phyloP scores from a whole-genome alignment of 1,140 invertebrate genomes.

The Gyrodactylus bullatarudis region DNA sequence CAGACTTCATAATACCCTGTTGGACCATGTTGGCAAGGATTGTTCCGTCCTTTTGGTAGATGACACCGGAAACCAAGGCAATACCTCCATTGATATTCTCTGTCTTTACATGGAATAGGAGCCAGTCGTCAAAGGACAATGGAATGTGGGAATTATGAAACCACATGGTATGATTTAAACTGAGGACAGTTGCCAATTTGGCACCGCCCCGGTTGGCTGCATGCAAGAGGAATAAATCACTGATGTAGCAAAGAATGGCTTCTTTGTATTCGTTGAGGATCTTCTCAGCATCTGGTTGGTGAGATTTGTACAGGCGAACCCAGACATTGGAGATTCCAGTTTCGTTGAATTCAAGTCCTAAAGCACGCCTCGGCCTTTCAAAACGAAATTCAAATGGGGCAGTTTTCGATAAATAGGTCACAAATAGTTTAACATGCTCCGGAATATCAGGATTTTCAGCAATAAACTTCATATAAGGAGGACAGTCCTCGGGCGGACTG shows the following conservation, averaged over 20 bases:
- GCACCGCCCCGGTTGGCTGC: not conserved
- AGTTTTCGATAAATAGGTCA: not conserved
- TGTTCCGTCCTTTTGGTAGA: not conserved
- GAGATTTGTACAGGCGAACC: not conserved
- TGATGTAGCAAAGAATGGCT: not conserved
- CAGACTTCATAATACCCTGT: not conserved
- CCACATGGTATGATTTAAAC: not conserved
- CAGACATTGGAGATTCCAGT: not conserved
- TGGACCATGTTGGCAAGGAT: not conserved
- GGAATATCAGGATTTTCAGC: not conserved
- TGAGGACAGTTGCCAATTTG: not conserved
- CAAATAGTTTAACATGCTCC: not conserved
- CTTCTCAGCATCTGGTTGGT: not conserved
- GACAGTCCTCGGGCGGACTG: not conserved
- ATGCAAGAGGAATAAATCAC: not conserved
- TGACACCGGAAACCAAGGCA: not conserved
- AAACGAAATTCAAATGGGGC: not conserved
- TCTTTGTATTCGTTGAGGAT: not conserved
- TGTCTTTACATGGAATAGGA: not conserved
- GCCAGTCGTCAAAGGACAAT: not conserved
- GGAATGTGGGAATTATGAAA: not conserved
- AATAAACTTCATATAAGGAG: not conserved
- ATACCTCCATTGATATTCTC: not conserved
- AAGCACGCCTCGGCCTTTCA: not conserved
- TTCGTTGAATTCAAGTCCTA: not conserved